Conservation (phyloP, 2,888 invertebrate genomes). For the Metellina segmentata region DNA sequence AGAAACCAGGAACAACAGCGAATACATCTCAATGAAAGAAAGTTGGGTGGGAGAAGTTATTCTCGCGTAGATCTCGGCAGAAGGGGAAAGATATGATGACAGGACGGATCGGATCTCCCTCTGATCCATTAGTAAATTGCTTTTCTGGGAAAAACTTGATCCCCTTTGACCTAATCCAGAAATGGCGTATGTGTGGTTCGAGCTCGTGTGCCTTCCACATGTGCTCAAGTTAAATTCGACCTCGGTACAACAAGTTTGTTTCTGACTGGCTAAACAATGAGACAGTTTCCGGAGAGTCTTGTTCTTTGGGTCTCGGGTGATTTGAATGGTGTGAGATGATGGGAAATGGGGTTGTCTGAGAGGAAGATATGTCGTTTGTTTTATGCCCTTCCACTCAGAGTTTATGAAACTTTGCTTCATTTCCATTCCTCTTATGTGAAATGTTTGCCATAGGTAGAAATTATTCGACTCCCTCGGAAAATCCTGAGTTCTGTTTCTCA, state of each 20-base stretch:
- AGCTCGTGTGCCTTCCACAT: neutral
- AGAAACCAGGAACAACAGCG: constrained; percentile 3
- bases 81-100: constrained; percentile 49
- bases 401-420: too few relatives aligned
- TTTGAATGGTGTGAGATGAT: neutral
- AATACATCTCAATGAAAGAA: constrained; percentile 23
- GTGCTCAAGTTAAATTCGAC: constrained; percentile 24
- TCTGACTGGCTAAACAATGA: constrained; percentile 10
- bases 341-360: too few relatives aligned
- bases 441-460: too few relatives aligned
- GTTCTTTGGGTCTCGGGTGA: neutral
- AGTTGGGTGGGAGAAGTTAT: constrained; percentile 20
- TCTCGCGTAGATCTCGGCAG: constrained; percentile 20
- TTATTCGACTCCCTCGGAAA: too few relatives aligned
- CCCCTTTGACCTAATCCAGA: constrained; percentile 53
- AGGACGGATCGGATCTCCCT: constrained; percentile 34
- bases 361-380: too few relatives aligned
- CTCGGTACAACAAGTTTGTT: constrained; percentile 10
- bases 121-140: constrained; percentile 73
- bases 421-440: too few relatives aligned
- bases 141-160: constrained; percentile 48
- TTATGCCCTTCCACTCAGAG: too few relatives aligned
- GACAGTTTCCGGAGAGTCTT: neutral
- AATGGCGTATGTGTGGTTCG: constrained; percentile 20
- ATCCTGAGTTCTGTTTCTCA: too few relatives aligned